These are phyloP conservation scores for Phymatocera aterrima DNA, from an alignment of 2,888 invertebrate species.

Conservation along the genomic window DNA sequence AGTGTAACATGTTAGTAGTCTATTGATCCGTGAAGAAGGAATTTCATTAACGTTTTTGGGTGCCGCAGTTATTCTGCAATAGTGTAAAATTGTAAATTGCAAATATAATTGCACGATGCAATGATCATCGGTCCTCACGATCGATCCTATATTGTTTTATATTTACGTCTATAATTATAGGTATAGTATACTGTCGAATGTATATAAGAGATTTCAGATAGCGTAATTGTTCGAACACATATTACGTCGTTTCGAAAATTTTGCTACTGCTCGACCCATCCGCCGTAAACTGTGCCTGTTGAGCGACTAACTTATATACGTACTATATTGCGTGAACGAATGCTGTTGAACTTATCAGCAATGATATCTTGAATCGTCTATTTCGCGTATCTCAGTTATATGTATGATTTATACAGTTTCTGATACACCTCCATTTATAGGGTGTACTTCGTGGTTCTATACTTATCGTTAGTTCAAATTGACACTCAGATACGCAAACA, in stretches of 20 bases:
- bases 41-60: too few relatives aligned
- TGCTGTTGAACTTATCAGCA: not conserved
- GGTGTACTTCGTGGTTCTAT: not conserved
- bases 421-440: too few relatives aligned
- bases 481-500: not conserved
- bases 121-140: too few relatives aligned
- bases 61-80: too few relatives aligned
- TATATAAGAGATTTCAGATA: not conserved
- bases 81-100: too few relatives aligned
- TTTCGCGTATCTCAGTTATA: not conserved
- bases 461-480: not conserved
- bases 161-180: not conserved
- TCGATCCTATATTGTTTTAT: not conserved
- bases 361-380: not conserved
- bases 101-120: too few relatives aligned
- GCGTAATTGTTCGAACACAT: too few relatives aligned
- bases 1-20: too few relatives aligned
- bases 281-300: constrained; percentile 25
- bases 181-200: not conserved
- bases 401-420: not conserved
- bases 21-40: too few relatives aligned
- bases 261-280: constrained; percentile 1
- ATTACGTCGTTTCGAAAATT: not conserved
- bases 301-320: not conserved
- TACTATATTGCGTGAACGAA: not conserved